Percentiles rank a stretch among this genome's conserved stretches.
Conservation (phyloP, 2,113 vertebrate genomes). For the Oryctolagus cuniculus region mOryCun1.1 NC_091441.1:33211001-33211500, state of each 20-base stretch:
- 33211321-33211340: neutral
- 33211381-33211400: neutral
- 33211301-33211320: neutral
- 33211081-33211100: neutral
- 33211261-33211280: neutral
- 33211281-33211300: neutral
- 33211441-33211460: neutral
- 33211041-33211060: neutral
- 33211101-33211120: neutral
- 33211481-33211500: neutral
- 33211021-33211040: neutral
- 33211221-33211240: neutral
- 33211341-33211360: neutral
- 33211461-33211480: neutral
- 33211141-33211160: neutral
- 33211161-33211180: neutral
- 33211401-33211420: neutral
- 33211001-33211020: neutral
- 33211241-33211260: neutral
- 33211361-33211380: neutral
- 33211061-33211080: neutral
- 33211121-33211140: neutral
- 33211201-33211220: neutral
- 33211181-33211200: neutral
- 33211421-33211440: neutral